Evolutionary conservation across 2,113 vertebrate species (phyloP).

Genomic region (Phrynosoma blainvillii): DNA sequence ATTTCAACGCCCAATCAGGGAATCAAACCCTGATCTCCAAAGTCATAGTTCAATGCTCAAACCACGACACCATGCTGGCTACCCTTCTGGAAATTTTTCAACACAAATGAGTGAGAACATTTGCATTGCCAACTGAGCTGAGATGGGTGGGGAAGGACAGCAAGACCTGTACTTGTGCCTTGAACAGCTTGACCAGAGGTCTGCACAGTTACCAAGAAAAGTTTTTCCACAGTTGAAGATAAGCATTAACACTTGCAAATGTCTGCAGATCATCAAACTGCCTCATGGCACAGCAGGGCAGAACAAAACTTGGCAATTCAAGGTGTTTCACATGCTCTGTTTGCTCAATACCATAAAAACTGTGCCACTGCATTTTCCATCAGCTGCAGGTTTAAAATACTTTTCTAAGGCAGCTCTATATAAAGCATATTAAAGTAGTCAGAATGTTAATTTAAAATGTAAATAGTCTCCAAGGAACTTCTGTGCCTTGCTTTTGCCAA

Average conservation of each 20-base stretch:
- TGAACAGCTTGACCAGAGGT: not conserved
- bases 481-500: not conserved
- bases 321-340: not conserved
- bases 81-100: not conserved
- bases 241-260: not conserved
- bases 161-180: not conserved
- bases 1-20: no score
- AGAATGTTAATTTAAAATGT: conserved; percentile 5
- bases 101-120: not conserved
- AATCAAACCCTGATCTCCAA: no score
- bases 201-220: not conserved
- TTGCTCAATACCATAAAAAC: not conserved
- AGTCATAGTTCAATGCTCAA: no score
- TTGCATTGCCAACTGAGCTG: not conserved
- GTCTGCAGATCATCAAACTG: not conserved
- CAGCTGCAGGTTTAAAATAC: not conserved
- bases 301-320: not conserved
- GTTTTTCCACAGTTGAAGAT: not conserved
- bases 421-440: not conserved
- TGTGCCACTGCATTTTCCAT: not conserved
- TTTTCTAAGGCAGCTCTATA: not conserved
- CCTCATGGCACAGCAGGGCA: not conserved
- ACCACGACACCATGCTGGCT: not conserved
- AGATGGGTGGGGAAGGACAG: not conserved
- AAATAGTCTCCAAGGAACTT: not conserved